These are phyloP conservation scores for Tyrannus savana DNA, from an alignment of 2,113 vertebrate genomes.

Conservation along the genomic window DNA sequence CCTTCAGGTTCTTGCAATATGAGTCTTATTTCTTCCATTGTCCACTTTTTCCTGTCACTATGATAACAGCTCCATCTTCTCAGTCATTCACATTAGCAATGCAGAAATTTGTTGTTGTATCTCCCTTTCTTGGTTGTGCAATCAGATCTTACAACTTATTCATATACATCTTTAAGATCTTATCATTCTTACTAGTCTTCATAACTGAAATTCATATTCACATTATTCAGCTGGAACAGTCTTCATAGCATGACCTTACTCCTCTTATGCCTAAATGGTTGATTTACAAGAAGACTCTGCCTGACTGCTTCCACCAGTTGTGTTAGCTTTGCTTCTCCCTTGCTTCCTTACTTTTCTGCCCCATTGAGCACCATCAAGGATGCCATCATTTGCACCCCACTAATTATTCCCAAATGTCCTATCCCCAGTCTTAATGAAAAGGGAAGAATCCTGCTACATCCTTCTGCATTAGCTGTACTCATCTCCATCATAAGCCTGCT, in stretches of 20 bases:
- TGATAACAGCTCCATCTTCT: neutral
- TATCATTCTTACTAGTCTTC: neutral
- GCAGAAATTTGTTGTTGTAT: accelerated
- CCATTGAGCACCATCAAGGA: neutral
- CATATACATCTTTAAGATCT: neutral
- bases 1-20: neutral
- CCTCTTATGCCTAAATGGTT: neutral
- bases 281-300: neutral
- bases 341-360: neutral
- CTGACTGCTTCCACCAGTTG: neutral
- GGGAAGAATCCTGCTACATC: neutral
- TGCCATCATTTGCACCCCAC: neutral
- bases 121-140: neutral
- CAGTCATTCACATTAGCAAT: neutral
- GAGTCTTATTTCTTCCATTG: neutral
- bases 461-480: neutral
- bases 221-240: neutral
- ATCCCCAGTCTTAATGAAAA: neutral
- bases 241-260: neutral
- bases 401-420: neutral
- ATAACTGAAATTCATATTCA: neutral
- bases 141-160: neutral
- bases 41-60: neutral
- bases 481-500: neutral
- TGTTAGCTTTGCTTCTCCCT: neutral